Base-by-base conservation (phyloP, 2,113 vertebrate species). In the Trachemys scripta region DNA sequence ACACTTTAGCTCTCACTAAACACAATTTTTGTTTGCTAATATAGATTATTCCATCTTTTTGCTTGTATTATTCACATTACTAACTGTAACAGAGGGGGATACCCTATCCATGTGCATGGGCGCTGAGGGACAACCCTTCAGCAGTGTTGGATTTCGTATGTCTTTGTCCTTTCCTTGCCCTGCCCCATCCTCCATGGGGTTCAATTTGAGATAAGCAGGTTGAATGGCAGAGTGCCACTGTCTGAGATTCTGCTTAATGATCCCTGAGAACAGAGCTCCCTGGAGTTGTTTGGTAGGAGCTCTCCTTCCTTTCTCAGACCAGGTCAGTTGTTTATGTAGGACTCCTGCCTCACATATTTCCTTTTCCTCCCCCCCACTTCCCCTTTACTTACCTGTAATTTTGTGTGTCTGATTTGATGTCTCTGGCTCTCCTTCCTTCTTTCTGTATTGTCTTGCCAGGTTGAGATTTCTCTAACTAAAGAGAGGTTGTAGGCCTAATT, bases 391-490 rank as follows among this genome's bases (percentile, higher is more conserved):
- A 85, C 27, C 22, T 75, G 4, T 31, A 93, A 53, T 0, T 0
- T 1, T 29, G 1, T 51, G 4, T 54, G 16, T 57, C 91, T 93
- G 79, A 54, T 54, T 81, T 11, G 31, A 45, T 72, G 6, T 92
- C 29, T 93, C 54, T 88, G n/a, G 6, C 42, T 92, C 10, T 75
- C 5, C 27, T 24, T 85, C 90, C 82, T 94, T 93, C 31, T 50
- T 81, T 91, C 82, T 87, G n/a, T n/a, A 65, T 84, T 90, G 47
- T 82, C 59, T 35, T 35, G 50, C 42, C 82, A 22, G n/a, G 85
- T 57, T 47, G 91, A 56, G 84, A 87, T 85, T 94, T 94, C 93
- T 92, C 57, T 93, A 22, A 57, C 82, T 90, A 72, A 82, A 78
- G 5, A 80, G 69, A 27, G 90, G 29, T 2, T 0, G 29, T 82